These are phyloP conservation scores for Paralichthys olivaceus DNA, from an alignment of 2,113 vertebrate genomes.

Conservation along the genomic window DNA sequence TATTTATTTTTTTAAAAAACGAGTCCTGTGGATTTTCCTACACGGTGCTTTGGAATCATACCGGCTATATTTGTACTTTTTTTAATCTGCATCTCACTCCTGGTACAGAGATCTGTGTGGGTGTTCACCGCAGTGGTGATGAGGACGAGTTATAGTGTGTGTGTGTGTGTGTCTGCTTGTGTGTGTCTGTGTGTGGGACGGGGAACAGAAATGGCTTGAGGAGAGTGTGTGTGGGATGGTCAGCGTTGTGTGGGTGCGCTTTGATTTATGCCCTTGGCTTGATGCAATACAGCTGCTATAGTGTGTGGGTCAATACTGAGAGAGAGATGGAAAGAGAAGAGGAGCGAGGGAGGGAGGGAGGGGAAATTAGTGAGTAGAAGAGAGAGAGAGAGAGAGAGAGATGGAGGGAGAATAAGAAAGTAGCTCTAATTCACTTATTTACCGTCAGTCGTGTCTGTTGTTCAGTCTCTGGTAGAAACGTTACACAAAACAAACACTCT, in stretches of 20 bases:
- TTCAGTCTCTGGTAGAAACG: no score
- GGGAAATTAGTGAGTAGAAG: constrained; percentile 34
- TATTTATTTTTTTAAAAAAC: not conserved
- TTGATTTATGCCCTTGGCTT: constrained; percentile 70
- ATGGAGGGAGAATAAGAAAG: constrained; percentile 22
- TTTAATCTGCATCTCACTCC: constrained; percentile 63
- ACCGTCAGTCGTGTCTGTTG: not conserved
- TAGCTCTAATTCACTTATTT: not conserved
- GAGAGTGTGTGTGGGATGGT: constrained; percentile 71
- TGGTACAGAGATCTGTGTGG: constrained; percentile 63
- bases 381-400: constrained; percentile 42
- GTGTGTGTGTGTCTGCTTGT: constrained; percentile 48
- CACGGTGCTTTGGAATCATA: constrained; percentile 39
- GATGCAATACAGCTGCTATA: constrained; percentile 65
- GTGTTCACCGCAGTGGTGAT: constrained; percentile 62
- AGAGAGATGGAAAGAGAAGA: constrained; percentile 36
- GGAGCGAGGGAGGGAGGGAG: constrained; percentile 16
- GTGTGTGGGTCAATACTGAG: constrained; percentile 62
- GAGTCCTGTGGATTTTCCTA: constrained; percentile 49
- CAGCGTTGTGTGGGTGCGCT: constrained; percentile 29
- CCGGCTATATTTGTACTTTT: constrained; percentile 48
- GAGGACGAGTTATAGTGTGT: constrained; percentile 53
- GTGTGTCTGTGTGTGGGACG: constrained; percentile 35
- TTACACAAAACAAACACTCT: no score
- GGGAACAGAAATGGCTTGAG: constrained; percentile 58